A percentile compares a stretch with the other conserved stretches of the same genome.
Evolutionary conservation across 35 echinoderm and acorn worm genomes (phyloP).

Genomic region (Hemicentrotus pulcherrimus): DNA sequence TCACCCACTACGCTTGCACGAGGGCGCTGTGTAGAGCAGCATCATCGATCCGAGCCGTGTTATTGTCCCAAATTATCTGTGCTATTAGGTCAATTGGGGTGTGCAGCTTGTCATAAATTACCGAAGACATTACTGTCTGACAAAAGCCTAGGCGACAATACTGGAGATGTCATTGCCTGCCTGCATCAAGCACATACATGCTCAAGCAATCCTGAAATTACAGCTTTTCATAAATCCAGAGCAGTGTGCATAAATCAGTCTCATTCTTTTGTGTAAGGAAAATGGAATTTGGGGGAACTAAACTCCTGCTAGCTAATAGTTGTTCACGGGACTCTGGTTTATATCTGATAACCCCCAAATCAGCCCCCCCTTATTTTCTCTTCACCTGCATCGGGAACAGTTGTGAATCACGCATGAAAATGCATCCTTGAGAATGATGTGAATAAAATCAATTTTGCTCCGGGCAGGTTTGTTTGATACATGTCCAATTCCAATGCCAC

Average conservation of each 20-base stretch:
- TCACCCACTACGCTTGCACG: constrained; percentile 17
- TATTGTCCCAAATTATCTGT: constrained; percentile 42
- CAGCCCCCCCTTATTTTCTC: not conserved
- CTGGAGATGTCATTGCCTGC: not conserved
- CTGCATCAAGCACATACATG: not conserved
- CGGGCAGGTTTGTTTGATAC: constrained; percentile 16
- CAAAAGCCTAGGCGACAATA: not conserved
- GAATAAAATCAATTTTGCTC: constrained; percentile 14
- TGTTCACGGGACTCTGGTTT: not conserved
- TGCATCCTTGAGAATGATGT: constrained; percentile 2
- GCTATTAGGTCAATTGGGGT: constrained; percentile 43
- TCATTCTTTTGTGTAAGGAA: constrained; percentile 6
- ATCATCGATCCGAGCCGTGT: constrained; percentile 6
- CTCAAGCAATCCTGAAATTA: not conserved
- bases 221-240: constrained; percentile 1
- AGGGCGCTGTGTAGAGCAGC: not conserved
- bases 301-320: not conserved
- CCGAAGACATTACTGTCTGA: constrained; percentile 10
- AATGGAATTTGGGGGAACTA: not conserved
- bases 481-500: not conserved
- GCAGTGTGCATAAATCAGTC: not conserved
- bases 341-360: not conserved
- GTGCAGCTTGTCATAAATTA: constrained; percentile 26
- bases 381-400: not conserved
- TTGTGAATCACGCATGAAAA: constrained; percentile 18